Percentiles rank a stretch among this genome's conserved stretches.
Conservation (phyloP, 2,797 vertebrate species). For the Caiman crocodilus region DNA sequence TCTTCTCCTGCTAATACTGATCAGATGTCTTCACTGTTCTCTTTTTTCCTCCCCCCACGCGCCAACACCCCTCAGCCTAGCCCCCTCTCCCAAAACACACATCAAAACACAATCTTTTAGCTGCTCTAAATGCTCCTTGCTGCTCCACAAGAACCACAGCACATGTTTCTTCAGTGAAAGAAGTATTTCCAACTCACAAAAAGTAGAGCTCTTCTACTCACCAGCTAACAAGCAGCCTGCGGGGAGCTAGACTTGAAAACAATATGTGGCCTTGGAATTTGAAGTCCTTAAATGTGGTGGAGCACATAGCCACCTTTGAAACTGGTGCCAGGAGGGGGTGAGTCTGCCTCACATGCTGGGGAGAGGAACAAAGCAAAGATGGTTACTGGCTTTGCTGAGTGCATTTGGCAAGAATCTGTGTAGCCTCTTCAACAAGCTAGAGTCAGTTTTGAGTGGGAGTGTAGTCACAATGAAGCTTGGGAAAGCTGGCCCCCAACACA, state of each 20-base stretch:
- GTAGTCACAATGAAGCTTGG: not conserved
- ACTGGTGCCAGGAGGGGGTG: not conserved
- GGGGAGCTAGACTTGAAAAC: not conserved
- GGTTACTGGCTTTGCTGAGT: not conserved
- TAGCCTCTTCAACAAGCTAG: not conserved
- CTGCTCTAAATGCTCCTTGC: not conserved
- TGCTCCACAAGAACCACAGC: slow-evolving; percentile 12
- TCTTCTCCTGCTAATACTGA: not conserved
- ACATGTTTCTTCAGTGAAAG: slow-evolving; percentile 51
- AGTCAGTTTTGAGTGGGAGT: not conserved
- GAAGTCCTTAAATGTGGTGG: not conserved
- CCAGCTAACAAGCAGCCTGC: slow-evolving; percentile 3
- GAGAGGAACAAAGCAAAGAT: not conserved
- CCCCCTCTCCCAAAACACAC: not conserved
- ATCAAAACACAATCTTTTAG: not conserved
- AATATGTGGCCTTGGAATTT: slow-evolving; percentile 22
- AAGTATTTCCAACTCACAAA: slow-evolving; percentile 15
- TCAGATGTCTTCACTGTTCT: not conserved
- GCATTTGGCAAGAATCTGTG: not conserved
- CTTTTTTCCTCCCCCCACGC: not conserved
- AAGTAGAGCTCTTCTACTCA: not conserved
- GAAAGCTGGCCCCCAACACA: not conserved
- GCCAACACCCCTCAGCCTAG: not conserved
- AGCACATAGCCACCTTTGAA: not conserved
- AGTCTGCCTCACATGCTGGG: not conserved